phyloP scores from a whole-genome alignment of 2,888 invertebrate genomes.

The Physocephala rufipes region DNA sequence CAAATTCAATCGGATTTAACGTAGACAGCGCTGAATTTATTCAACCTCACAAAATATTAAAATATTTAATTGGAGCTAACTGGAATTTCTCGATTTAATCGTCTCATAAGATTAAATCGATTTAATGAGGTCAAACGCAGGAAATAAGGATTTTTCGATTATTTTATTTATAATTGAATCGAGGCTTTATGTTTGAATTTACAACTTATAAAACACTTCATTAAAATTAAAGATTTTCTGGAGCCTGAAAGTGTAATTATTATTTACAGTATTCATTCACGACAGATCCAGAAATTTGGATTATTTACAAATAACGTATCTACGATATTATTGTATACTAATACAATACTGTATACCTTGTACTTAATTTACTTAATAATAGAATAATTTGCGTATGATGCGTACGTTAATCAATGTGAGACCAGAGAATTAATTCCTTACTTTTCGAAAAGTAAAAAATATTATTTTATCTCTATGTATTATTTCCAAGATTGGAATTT shows the following conservation, averaged over 20 bases:
- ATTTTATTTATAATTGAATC: too few relatives aligned
- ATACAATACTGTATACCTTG: neutral
- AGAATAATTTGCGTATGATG: neutral
- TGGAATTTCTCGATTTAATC: too few relatives aligned
- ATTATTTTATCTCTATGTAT: slow-evolving; percentile 17
- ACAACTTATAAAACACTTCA: slow-evolving; percentile 33
- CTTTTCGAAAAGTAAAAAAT: neutral
- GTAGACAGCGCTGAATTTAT: too few relatives aligned
- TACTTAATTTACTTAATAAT: neutral
- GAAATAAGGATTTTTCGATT: too few relatives aligned
- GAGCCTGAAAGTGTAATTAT: neutral
- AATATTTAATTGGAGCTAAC: too few relatives aligned
- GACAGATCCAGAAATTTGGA: neutral
- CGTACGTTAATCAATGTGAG: neutral
- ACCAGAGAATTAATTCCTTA: slow-evolving; percentile 5
- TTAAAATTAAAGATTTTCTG: neutral
- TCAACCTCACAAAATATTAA: too few relatives aligned
- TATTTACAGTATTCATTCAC: neutral
- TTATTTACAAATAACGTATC: neutral
- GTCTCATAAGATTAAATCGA: too few relatives aligned
- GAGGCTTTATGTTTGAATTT: too few relatives aligned
- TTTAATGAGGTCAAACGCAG: too few relatives aligned
- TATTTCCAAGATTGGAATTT: slow-evolving; percentile 71
- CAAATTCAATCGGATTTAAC: too few relatives aligned
- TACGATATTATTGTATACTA: too few relatives aligned